A percentile compares a stretch with the other conserved stretches of the same genome.
phyloP scores from a whole-genome alignment of 2,113 vertebrate genomes.

The Crocuta crocuta region DNA sequence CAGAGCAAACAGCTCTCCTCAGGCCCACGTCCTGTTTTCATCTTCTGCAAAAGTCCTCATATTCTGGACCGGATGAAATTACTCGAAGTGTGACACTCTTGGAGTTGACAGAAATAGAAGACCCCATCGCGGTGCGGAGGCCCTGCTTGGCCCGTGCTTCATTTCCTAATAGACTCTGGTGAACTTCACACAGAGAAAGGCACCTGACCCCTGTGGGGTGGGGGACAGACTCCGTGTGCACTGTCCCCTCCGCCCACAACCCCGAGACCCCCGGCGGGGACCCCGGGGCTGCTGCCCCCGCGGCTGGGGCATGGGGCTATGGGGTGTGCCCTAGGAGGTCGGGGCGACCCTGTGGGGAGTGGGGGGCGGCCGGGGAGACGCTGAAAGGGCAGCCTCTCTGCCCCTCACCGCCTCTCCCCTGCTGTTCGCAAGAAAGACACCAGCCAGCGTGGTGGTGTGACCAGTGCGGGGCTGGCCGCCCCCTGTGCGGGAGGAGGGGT shows the following conservation, averaged over 20 bases:
- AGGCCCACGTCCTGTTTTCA: fast-evolving
- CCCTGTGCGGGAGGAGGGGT: not conserved
- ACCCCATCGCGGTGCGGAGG: fast-evolving
- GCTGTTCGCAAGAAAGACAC: not conserved
- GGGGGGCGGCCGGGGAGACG: not conserved
- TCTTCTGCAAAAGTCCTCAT: not conserved
- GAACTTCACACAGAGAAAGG: not conserved
- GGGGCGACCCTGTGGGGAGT: not conserved
- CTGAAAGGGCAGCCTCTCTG: not conserved
- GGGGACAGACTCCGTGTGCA: fast-evolving
- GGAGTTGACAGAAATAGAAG: not conserved
- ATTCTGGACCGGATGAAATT: fast-evolving
- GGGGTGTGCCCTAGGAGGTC: not conserved
- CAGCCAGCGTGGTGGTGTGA: not conserved
- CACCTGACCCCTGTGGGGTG: not conserved
- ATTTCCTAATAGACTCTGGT: not conserved
- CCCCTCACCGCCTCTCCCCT: not conserved
- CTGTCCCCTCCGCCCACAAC: not conserved
- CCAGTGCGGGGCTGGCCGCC: not conserved
- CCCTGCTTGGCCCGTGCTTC: not conserved
- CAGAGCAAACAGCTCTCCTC: not conserved
- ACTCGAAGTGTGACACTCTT: fast-evolving
- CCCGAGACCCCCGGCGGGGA: not conserved
- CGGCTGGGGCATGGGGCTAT: not conserved
- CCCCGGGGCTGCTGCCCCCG: not conserved